Base-by-base conservation (phyloP, 2,113 vertebrate genomes). In the Cercocebus atys region DNA sequence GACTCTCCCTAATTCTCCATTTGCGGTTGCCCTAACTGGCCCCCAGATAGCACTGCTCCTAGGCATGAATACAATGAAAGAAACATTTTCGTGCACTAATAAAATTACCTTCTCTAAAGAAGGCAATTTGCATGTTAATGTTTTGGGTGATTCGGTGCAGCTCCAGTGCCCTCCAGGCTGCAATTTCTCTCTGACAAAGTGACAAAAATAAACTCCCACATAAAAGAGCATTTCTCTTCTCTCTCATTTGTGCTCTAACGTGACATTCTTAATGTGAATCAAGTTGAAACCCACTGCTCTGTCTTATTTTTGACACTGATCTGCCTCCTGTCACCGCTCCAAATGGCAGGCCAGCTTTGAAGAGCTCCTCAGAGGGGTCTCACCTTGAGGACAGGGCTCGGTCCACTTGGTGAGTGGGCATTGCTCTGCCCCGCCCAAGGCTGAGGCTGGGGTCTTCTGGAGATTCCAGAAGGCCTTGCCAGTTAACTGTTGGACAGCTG, bases 51-150 rank as follows among this genome's bases (percentile, higher is more conserved):
- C 85, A 38, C 13, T 0, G 27, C 57, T 95, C 73, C 78, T 59
- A 68, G 88, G 94, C 80, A 1, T 0, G 3, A 72, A 59, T 78
- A 82, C 43, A 95, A 93, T 80, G 88, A 84, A 70, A 96, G 90
- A 96, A 96, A 92, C 52, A 52, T 95, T 96, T 97, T 76, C 2
- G 0, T 68, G 90, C 88, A 38, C 95, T 98, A 97, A 98, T 98
- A 97, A 97, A 98, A 98, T 98, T 97, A 98, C 95, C 97, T 97
- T 96, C 93, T 96, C 97, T 94, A 97, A 98, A 97, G 97, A 97
- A 98, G 97, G 96, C 95, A 97, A 98, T 98, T 97, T 98, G 97
- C 98, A 98, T 98, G 97, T 97, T 98, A 98, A 98, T 98, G 97
- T 97, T 98, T 98, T 97, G 97, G 98, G 97, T 98, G 95, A 98